Conservation (phyloP, 1,140 invertebrate genomes). For the Drosophila rufa region DNA sequence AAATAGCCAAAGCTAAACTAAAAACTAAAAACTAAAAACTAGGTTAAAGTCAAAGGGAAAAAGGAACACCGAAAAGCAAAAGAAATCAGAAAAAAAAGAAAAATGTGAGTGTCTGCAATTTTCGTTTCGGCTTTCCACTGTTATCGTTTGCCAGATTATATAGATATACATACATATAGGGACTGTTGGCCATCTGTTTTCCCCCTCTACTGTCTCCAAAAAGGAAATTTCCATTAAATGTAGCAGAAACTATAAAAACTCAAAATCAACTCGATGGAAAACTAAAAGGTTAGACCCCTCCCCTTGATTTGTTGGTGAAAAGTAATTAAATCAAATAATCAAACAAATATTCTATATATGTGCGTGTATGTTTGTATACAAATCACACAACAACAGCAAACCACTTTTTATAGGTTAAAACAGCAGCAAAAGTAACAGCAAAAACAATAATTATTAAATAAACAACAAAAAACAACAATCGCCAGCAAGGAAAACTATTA, state of each 20-base stretch:
- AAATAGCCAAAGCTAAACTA: conserved; percentile 22
- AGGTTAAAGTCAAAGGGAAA: conserved; percentile 12
- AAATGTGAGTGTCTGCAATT: neutral
- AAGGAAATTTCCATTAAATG: conserved; percentile 30
- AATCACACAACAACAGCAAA: conserved; percentile 16
- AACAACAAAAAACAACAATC: conserved; percentile 17
- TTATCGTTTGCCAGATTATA: conserved; percentile 41
- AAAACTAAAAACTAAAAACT: conserved; percentile 15
- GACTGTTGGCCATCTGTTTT: conserved; percentile 41
- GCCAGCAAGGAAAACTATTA: conserved; percentile 36
- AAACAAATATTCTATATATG: conserved; percentile 50
- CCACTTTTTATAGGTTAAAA: conserved; percentile 23
- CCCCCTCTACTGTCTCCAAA: conserved; percentile 9
- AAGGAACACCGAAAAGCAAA: neutral
- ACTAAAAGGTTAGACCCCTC: conserved; percentile 1
- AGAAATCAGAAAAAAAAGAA: conserved; percentile 1
- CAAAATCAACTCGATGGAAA: conserved; percentile 30
- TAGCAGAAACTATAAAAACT: conserved; percentile 44
- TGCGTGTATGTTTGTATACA: conserved; percentile 34
- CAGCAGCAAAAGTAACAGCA: conserved; percentile 14
- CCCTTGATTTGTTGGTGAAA: conserved; percentile 20
- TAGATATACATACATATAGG: conserved; percentile 17
- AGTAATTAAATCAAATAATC: conserved; percentile 42
- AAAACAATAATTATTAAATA: conserved; percentile 41
- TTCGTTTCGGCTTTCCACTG: conserved; percentile 29